Evolutionary conservation across 2,888 invertebrate genomes (phyloP).

Genomic region (Helicoverpa assulta): DNA sequence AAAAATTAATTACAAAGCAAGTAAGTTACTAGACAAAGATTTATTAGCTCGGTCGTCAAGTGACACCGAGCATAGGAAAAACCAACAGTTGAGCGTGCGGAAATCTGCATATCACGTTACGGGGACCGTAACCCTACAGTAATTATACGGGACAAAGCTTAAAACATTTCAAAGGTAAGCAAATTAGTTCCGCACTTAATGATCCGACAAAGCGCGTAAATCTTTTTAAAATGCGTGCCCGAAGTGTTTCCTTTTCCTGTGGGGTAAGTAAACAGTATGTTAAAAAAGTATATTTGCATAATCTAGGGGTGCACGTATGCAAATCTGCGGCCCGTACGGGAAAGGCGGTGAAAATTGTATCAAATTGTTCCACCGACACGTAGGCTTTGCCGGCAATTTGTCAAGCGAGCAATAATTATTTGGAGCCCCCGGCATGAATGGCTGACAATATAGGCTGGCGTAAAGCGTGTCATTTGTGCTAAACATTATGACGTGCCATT

Average conservation of each 20-base stretch:
- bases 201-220: slow-evolving; percentile 90
- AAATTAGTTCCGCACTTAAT: slow-evolving; percentile 90
- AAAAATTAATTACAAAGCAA: slow-evolving; percentile 26
- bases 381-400: slow-evolving; percentile 88
- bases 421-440: slow-evolving; percentile 78
- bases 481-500: slow-evolving; percentile 63
- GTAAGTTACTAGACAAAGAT: slow-evolving; percentile 21
- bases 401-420: slow-evolving; percentile 89
- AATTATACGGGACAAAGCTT: slow-evolving; percentile 87
- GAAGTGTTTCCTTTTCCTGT: slow-evolving; percentile 86
- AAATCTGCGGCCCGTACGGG: slow-evolving; percentile 84
- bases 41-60: slow-evolving; percentile 42
- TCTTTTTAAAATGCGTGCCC: slow-evolving; percentile 88
- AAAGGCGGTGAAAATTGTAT: slow-evolving; percentile 88
- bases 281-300: slow-evolving; percentile 89
- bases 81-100: slow-evolving; percentile 69
- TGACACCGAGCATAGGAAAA: slow-evolving; percentile 68
- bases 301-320: slow-evolving; percentile 86
- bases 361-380: slow-evolving; percentile 88
- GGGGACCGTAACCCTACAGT: slow-evolving; percentile 80
- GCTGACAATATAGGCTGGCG: slow-evolving; percentile 69
- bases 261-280: slow-evolving; percentile 83
- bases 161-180: slow-evolving; percentile 90
- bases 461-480: slow-evolving; percentile 61
- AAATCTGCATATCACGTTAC: slow-evolving; percentile 88